phyloP scores from a whole-genome alignment of 2,797 vertebrate genomes.

The Poeciliopsis paucimaculata region DNA sequence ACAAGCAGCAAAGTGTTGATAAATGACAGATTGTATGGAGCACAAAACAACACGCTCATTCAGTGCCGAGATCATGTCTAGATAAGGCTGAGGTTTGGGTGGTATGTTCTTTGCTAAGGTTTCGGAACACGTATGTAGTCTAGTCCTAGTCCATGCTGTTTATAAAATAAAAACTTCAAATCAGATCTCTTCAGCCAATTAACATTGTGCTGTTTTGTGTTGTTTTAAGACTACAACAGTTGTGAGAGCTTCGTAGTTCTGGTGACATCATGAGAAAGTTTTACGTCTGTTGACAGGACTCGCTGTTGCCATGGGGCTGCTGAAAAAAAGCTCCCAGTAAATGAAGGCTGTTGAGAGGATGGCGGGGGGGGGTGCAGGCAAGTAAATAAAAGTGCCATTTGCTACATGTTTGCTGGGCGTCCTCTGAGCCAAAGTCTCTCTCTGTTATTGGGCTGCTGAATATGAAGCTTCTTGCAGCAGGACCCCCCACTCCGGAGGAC shows the following conservation, averaged over 20 bases:
- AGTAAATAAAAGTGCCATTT: conserved; percentile 80
- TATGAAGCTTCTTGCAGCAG: conserved; percentile 27
- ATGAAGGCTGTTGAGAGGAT: conserved; percentile 60
- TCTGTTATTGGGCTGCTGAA: conserved; percentile 60
- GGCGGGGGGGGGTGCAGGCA: conserved; percentile 54
- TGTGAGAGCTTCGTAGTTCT: conserved; percentile 20
- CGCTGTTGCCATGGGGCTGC: conserved; percentile 78
- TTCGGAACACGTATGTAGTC: conserved; percentile 2
- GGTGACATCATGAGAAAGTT: conserved; percentile 85
- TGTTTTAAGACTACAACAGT: conserved; percentile 8
- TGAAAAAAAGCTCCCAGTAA: conserved; percentile 73
- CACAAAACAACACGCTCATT: conserved; percentile 51
- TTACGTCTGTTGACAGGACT: conserved; percentile 67
- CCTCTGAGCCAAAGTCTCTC: conserved; percentile 60
- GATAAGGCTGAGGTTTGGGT: conserved; percentile 25
- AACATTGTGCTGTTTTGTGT: neutral
- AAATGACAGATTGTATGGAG: conserved; percentile 59
- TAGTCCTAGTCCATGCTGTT: neutral
- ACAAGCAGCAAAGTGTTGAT: conserved; percentile 43
- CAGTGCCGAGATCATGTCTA: conserved; percentile 47
- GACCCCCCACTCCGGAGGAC: conserved; percentile 43
- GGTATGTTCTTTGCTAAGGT: conserved; percentile 53
- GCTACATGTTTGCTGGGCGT: conserved; percentile 76
- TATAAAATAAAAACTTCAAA: conserved; percentile 1
- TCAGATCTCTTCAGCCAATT: conserved; percentile 1